These are phyloP conservation scores for Acridotheres tristis DNA, from an alignment of 2,797 vertebrate species.

Conservation along the genomic window DNA sequence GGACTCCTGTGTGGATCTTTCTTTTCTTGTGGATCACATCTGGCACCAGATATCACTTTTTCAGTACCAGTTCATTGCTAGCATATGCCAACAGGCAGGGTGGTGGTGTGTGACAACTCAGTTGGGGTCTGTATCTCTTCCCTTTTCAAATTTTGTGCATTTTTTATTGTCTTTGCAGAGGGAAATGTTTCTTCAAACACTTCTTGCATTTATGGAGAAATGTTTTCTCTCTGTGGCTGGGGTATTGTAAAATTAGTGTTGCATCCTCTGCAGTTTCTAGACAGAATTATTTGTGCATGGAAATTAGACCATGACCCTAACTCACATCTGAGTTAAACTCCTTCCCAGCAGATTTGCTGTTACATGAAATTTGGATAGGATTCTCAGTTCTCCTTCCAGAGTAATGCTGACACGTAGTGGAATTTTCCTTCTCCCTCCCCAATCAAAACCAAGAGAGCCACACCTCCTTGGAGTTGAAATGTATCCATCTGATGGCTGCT, in stretches of 20 bases:
- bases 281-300: background rate
- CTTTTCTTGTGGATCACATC: background rate
- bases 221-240: background rate
- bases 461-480: background rate
- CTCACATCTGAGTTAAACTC: constrained; percentile 2
- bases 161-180: background rate
- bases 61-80: background rate
- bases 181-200: background rate
- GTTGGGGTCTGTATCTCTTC: background rate
- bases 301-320: background rate
- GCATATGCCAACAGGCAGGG: background rate
- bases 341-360: constrained; percentile 28
- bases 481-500: background rate
- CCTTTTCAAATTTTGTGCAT: background rate
- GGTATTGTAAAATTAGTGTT: background rate
- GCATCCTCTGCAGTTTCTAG: background rate
- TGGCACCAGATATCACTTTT: background rate
- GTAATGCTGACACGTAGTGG: background rate
- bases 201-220: background rate
- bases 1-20: background rate
- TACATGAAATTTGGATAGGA: constrained; percentile 14
- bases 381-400: constrained; percentile 24
- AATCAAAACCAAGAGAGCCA: background rate
- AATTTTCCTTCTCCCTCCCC: constrained; percentile 13
- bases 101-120: background rate